Percentiles rank a stretch among this genome's conserved stretches.
Evolutionary conservation across 2,888 invertebrate genomes (phyloP).

Genomic region (Sympetrum striolatum): DNA sequence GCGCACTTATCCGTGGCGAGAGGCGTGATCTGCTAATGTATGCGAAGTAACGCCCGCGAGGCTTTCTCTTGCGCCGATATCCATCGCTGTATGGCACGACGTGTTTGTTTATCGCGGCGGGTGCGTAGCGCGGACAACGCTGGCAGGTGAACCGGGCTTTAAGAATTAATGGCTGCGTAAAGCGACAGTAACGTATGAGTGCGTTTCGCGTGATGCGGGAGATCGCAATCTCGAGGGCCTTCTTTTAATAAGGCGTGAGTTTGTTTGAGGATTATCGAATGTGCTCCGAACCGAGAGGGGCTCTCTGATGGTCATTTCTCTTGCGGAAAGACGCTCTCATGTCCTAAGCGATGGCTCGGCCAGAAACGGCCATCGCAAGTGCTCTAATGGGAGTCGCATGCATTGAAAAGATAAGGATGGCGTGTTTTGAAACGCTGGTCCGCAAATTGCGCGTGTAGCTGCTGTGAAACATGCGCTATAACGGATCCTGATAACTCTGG

Average conservation of each 20-base stretch:
- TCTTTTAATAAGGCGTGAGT: neutral
- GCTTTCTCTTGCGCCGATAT: neutral
- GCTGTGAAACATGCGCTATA: too few relatives aligned
- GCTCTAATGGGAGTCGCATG: too few relatives aligned
- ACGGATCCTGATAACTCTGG: too few relatives aligned
- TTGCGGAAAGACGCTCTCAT: too few relatives aligned
- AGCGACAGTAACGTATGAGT: neutral
- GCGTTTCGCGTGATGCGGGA: neutral
- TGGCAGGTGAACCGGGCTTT: slow-evolving; percentile 5
- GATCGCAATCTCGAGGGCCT: neutral
- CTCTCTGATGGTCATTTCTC: too few relatives aligned
- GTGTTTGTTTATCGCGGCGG: slow-evolving; percentile 23
- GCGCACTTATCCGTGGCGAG: slow-evolving; percentile 4
- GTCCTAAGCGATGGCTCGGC: too few relatives aligned
- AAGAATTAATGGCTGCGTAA: slow-evolving; percentile 15
- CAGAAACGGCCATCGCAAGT: too few relatives aligned
- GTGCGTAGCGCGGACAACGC: neutral
- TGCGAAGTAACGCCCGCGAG: slow-evolving; percentile 27
- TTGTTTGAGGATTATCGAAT: neutral
- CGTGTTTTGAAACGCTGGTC: too few relatives aligned
- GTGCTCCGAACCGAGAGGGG: too few relatives aligned
- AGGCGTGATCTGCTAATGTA: slow-evolving; percentile 33
- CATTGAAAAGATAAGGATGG: too few relatives aligned
- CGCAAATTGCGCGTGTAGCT: too few relatives aligned
- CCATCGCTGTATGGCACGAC: slow-evolving; percentile 33